Evolutionary conservation across 1,140 invertebrate species (phyloP).

Genomic region (Orchesella cincta): DNA sequence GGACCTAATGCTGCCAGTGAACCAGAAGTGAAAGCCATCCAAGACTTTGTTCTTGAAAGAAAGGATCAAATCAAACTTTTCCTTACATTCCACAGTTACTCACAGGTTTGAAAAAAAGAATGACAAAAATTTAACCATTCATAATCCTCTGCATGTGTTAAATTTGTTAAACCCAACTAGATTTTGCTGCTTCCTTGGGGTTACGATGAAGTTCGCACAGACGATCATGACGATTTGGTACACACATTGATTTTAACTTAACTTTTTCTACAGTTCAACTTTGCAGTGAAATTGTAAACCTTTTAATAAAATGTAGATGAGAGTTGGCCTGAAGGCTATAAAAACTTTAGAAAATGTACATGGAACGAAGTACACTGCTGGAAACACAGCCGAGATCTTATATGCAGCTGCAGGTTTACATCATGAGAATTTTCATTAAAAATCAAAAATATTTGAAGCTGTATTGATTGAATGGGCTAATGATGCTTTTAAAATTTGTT

Average conservation of each 20-base stretch:
- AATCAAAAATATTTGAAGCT: neutral
- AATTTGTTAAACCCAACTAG: conserved; percentile 10
- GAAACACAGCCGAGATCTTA: conserved; percentile 54
- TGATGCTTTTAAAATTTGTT: conserved; percentile 58
- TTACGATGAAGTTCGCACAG: conserved; percentile 18
- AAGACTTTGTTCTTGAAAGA: conserved; percentile 64
- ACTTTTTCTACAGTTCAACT: too few species aligned
- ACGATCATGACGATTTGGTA: conserved; percentile 27
- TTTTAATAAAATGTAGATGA: conserved; percentile 4
- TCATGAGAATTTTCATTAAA: neutral
- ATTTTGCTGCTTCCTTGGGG: conserved; percentile 22
- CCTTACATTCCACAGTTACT: conserved; percentile 83
- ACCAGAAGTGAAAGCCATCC: conserved; percentile 78
- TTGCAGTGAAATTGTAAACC: neutral
- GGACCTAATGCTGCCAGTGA: conserved; percentile 86
- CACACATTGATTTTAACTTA: neutral
- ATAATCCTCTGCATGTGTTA: neutral
- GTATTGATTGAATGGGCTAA: conserved; percentile 58
- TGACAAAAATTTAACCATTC: too few species aligned
- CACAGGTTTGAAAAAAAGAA: conserved; percentile 61
- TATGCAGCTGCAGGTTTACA: conserved; percentile 49
- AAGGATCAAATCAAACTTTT: conserved; percentile 68
- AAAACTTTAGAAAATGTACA: conserved; percentile 57
- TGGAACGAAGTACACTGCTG: conserved; percentile 59
- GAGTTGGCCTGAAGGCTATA: conserved; percentile 56